These are phyloP conservation scores for Thecophora atra DNA, from an alignment of 2,888 invertebrate species.

Conservation along the genomic window DNA sequence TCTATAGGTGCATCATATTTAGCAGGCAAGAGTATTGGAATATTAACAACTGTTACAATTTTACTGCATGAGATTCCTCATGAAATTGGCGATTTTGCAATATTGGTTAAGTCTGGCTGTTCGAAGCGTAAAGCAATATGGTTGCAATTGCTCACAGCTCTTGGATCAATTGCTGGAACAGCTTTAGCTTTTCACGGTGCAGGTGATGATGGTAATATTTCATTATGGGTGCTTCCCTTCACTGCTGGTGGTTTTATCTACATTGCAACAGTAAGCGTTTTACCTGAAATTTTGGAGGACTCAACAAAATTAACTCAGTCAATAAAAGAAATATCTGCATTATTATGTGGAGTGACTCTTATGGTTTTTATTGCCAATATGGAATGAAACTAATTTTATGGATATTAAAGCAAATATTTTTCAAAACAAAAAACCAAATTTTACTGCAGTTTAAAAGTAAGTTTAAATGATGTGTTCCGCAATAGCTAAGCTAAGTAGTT, in stretches of 20 bases:
- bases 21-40: constrained; percentile 86
- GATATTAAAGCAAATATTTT: no score
- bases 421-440: no score
- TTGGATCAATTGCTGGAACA: constrained; percentile 95
- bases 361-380: constrained; percentile 91
- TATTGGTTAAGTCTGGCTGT: constrained; percentile 96
- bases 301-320: constrained; percentile 87
- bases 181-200: constrained; percentile 84
- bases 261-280: constrained; percentile 98
- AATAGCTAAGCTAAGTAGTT: no score
- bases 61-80: constrained; percentile 98
- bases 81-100: constrained; percentile 99
- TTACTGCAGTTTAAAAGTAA: no score
- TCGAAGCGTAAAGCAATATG: constrained; percentile 93
- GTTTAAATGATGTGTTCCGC: no score
- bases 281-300: constrained; percentile 95
- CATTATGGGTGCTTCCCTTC: constrained; percentile 93
- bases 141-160: constrained; percentile 91
- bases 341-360: constrained; percentile 90
- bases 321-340: constrained; percentile 87
- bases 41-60: constrained; percentile 94
- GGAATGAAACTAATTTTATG: no score
- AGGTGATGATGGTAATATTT: constrained; percentile 72
- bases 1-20: constrained; percentile 98
- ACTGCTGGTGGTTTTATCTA: constrained; percentile 99